phyloP scores from a whole-genome alignment of 64 coral and sea anemone species.

The Stichodactyla mertensii region DNA sequence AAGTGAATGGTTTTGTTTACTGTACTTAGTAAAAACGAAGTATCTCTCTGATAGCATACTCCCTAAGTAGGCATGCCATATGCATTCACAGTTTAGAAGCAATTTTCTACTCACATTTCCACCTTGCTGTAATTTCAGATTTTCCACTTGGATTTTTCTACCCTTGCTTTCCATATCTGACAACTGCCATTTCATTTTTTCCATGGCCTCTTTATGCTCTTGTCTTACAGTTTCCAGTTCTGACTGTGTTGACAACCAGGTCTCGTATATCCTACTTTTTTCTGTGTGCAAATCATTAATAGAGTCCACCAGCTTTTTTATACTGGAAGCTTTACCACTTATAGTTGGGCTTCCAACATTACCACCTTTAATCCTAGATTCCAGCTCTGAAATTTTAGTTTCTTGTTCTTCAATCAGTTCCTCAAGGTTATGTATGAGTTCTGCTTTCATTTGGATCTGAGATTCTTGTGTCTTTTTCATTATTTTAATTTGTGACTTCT shows the following conservation, averaged over 20 bases:
- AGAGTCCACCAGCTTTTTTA: constrained; percentile 74
- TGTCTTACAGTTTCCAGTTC: constrained; percentile 79
- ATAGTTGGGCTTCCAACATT: constrained; percentile 4
- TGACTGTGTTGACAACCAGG: constrained; percentile 82
- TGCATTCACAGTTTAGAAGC: too few relatives aligned
- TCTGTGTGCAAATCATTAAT: constrained; percentile 74
- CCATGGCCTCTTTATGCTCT: constrained; percentile 55
- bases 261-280: constrained; percentile 79
- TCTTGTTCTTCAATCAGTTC: constrained; percentile 92
- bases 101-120: constrained; percentile 11
- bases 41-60: too few relatives aligned
- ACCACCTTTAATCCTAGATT: constrained; percentile 65
- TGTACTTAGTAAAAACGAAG: too few relatives aligned
- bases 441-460: constrained; percentile 77
- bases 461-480: constrained; percentile 94
- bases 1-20: too few relatives aligned
- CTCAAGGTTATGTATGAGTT: constrained; percentile 76
- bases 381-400: constrained; percentile 62
- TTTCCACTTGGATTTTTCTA: constrained; percentile 61
- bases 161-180: constrained; percentile 69
- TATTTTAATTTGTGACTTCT: constrained; percentile 92
- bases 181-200: constrained; percentile 56
- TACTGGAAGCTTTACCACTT: constrained; percentile 56
- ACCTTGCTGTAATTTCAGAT: constrained; percentile 57
- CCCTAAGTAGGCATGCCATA: too few relatives aligned